Base-by-base conservation (phyloP, 2,888 invertebrate species). In the Cordilura impudica region DNA sequence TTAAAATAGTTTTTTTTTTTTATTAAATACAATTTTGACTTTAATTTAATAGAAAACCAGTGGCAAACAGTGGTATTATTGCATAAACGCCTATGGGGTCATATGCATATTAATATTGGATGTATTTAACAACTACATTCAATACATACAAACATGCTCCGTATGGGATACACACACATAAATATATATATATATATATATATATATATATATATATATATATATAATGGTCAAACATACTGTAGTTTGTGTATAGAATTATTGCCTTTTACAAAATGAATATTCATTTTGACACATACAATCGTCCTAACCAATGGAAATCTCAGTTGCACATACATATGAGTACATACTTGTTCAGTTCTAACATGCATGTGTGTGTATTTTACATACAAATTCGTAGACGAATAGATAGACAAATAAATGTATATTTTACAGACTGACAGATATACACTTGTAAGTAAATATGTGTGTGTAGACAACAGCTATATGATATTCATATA, bases 11-110 rank as follows among this genome's bases (percentile, higher is more conserved):
- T 49, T 23, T 23, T 2, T 49, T 21, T 47, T 53, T 49, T 18
- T 54, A 21, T 61, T 35, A 54, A 21, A 49, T 49, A 67, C 51
- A 51, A 56, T 79, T 71, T 63, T 71, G 71, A 79, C 66, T 79
- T 79, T 79, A 79, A 79, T 79, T 72, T 67, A 71, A 79, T 78
- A 60, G 60, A 74, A 73, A 72, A 79, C 75, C 79, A 79, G 75
- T 79, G 67, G 75, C 75, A 56, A 79, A 79, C 66, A 75, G 63
- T 79, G 75, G 75, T 67, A 79, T 75, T 79, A 75, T 79, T 79
- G 75, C 79, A 79, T 79, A 79, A 79, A 79, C 79, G 79, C 79
- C 79, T 75, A 39, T 75, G 72, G 75, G 79, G 49, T 79, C 75
- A 72, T n/a, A 58, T 79, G 60, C 66, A 75, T 75, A 75, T 79